A percentile compares a stretch with the other conserved stretches of the same genome.
Conservation (phyloP, 2,113 vertebrate genomes). For the Mobula hypostoma region DNA sequence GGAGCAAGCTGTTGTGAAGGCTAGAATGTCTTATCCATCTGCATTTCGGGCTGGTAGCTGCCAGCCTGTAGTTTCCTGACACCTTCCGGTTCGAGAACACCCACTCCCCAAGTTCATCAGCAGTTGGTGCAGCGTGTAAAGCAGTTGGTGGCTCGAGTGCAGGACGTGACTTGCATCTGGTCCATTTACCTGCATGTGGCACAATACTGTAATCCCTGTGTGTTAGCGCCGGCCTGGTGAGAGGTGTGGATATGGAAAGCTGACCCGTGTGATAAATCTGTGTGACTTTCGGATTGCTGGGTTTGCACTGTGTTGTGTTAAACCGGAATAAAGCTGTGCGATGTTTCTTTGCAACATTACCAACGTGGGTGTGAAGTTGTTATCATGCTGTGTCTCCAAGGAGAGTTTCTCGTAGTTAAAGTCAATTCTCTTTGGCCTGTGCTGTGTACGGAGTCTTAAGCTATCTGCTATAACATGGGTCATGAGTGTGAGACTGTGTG, state of each 20-base stretch:
- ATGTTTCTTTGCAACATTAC: not conserved
- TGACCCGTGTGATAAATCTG: too few relatives aligned
- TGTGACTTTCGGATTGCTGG: not conserved
- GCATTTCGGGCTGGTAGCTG: not conserved
- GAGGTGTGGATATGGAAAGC: too few relatives aligned
- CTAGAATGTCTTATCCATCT: too few relatives aligned
- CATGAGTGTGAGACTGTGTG: not conserved
- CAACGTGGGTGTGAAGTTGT: not conserved
- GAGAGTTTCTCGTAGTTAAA: not conserved
- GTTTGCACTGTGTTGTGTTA: not conserved
- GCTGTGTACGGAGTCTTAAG: too few relatives aligned
- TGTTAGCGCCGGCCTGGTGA: not conserved
- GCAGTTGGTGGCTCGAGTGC: not conserved
- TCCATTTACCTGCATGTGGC: not conserved
- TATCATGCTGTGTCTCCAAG: not conserved
- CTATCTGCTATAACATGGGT: too few relatives aligned
- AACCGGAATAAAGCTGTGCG: not conserved
- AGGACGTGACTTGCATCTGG: not conserved
- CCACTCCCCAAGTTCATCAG: not conserved
- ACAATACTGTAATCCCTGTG: not conserved
- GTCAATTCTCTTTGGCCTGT: too few relatives aligned
- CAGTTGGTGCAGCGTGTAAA: too few relatives aligned
- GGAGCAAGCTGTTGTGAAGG: not conserved
- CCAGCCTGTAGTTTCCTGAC: not conserved
- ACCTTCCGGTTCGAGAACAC: not conserved